Evolutionary conservation across 2,888 invertebrate genomes (phyloP).

Genomic region (Melieria crassipennis): DNA sequence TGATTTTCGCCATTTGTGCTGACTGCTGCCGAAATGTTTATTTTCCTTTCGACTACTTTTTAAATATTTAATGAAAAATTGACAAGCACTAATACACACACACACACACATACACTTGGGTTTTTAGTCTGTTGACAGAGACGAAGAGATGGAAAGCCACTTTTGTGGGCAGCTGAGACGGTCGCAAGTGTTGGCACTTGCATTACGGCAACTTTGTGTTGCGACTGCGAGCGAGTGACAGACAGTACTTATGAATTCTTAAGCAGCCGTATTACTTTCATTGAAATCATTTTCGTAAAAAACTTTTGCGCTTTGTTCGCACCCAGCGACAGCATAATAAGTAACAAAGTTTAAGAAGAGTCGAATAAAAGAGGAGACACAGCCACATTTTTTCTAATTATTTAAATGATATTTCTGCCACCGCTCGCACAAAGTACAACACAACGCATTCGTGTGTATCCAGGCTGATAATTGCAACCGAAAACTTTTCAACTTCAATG

Average conservation of each 20-base stretch:
- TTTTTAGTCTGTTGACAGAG: neutral
- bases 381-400: constrained; percentile 46
- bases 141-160: neutral
- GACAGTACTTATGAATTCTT: constrained; percentile 44
- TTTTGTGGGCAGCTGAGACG: neutral
- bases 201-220: neutral
- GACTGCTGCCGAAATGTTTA: constrained; percentile 31
- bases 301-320: constrained; percentile 19
- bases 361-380: too few species aligned
- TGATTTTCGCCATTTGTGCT: constrained; percentile 48
- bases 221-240: neutral
- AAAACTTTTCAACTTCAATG: constrained; percentile 41
- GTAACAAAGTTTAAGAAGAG: constrained; percentile 19
- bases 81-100: constrained; percentile 40
- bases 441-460: constrained; percentile 53
- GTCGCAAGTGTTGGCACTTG: neutral
- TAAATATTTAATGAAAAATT: constrained; percentile 55
- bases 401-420: constrained; percentile 48
- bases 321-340: too few species aligned
- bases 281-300: constrained; percentile 23
- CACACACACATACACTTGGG: neutral
- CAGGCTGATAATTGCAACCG: constrained; percentile 54
- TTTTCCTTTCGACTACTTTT: constrained; percentile 56
- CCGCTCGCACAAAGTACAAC: constrained; percentile 37
- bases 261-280: constrained; percentile 22